These are phyloP conservation scores for Cloeon dipterum DNA, from an alignment of 2,888 invertebrate species.

Conservation along the genomic window DNA sequence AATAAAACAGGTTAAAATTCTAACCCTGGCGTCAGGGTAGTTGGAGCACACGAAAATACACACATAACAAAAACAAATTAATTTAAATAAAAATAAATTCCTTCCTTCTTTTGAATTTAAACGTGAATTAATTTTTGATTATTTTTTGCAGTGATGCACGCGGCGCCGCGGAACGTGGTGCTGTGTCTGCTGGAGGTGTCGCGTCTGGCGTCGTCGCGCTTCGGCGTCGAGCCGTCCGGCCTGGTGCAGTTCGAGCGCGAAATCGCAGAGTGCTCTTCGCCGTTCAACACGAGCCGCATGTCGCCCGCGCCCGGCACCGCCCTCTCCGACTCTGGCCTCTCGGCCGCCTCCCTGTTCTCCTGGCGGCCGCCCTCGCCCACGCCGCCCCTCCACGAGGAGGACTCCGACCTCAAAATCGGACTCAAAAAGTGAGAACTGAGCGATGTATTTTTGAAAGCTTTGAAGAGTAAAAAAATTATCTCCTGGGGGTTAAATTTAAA, in stretches of 20 bases:
- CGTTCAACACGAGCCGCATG: background rate
- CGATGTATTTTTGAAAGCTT: too few species aligned
- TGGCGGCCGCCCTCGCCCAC: constrained; percentile 28
- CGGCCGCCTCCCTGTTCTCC: constrained; percentile 27
- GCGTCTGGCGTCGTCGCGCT: constrained; percentile 44
- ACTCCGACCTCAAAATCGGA: constrained; percentile 14
- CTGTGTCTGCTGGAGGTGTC: constrained; percentile 69
- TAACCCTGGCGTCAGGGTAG: too few species aligned
- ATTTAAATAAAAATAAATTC: too few species aligned
- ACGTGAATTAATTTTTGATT: too few species aligned
- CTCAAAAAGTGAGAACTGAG: background rate
- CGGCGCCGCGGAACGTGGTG: constrained; percentile 62
- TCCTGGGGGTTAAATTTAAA: too few species aligned
- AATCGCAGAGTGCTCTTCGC: constrained; percentile 35
- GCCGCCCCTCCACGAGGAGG: constrained; percentile 18
- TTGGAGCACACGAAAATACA: too few species aligned
- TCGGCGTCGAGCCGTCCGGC: constrained; percentile 57
- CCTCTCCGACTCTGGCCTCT: constrained; percentile 31
- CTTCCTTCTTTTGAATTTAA: too few species aligned
- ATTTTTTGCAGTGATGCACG: constrained; percentile 40
- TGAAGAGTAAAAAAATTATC: too few species aligned
- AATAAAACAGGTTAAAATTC: too few species aligned
- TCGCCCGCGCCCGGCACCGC: background rate
- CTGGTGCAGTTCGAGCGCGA: constrained; percentile 66
- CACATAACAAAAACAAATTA: too few species aligned